A percentile compares a stretch with the other conserved stretches of the same genome.
Evolutionary conservation across 2,797 vertebrate genomes (phyloP).

Genomic region (Coluber constrictor): DNA sequence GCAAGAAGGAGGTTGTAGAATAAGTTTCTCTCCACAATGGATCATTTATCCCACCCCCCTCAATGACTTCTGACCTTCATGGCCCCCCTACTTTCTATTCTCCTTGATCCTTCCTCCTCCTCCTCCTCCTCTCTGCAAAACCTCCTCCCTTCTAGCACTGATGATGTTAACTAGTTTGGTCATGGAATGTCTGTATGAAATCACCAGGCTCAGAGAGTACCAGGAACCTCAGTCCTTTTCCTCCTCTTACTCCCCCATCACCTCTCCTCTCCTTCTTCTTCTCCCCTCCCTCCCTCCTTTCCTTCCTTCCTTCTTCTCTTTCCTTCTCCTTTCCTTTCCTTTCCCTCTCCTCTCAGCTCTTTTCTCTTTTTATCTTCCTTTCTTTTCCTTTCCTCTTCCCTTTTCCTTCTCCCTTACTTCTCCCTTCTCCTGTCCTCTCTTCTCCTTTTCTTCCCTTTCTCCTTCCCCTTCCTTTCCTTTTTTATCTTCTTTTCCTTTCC

Average conservation of each 20-base stretch:
- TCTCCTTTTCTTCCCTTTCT: neutral
- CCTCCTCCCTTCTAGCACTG: neutral
- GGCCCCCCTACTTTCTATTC: neutral
- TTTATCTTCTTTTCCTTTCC: neutral
- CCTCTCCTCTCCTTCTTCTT: neutral
- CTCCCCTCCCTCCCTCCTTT: rapidly evolving
- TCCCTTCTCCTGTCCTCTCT: too few species aligned
- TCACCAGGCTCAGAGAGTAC: too few species aligned
- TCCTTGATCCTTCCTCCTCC: neutral
- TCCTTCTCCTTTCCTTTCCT: too few species aligned
- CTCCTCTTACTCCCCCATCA: too few species aligned
- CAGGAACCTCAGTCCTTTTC: too few species aligned
- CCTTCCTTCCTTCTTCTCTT: too few species aligned
- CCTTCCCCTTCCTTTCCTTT: neutral
- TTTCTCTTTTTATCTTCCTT: too few species aligned
- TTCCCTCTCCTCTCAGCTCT: rapidly evolving
- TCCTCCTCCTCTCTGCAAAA: neutral
- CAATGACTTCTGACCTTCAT: neutral
- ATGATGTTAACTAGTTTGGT: too few species aligned
- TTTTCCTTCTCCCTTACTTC: too few species aligned
- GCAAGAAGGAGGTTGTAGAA: too few species aligned
- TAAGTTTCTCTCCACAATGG: neutral
- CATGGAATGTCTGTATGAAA: too few species aligned
- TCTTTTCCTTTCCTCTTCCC: too few species aligned
- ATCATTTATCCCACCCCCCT: neutral